These are phyloP conservation scores for Exephanes ischioxanthus DNA, from an alignment of 2,888 invertebrate genomes.

Conservation along the genomic window DNA sequence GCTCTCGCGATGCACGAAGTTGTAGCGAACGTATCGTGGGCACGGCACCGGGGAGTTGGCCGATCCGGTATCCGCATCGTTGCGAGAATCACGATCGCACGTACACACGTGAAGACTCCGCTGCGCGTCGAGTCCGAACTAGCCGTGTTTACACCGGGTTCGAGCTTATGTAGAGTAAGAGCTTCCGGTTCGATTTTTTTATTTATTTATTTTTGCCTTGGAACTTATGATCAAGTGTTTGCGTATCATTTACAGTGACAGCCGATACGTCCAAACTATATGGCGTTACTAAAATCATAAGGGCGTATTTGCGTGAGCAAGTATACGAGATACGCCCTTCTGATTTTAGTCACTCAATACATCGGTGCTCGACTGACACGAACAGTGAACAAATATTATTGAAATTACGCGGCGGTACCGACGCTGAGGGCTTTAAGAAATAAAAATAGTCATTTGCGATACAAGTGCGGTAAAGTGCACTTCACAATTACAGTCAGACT, in stretches of 20 bases:
- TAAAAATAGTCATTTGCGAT: too few species aligned
- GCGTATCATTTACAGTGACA: too few species aligned
- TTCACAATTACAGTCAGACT: too few species aligned
- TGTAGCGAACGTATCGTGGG: constrained; percentile 47
- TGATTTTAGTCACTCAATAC: neutral
- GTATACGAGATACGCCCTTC: neutral
- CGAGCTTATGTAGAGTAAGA: neutral
- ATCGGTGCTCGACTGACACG: neutral
- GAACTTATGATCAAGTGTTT: too few species aligned
- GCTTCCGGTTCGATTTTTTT: neutral
- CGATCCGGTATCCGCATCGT: constrained; percentile 48
- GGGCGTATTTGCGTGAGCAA: neutral
- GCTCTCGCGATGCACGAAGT: constrained; percentile 40
- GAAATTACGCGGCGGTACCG: neutral
- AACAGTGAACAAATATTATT: neutral
- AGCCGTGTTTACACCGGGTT: neutral
- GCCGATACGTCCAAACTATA: neutral
- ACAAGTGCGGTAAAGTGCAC: too few species aligned
- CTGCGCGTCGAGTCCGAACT: neutral
- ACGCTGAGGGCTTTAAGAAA: neutral
- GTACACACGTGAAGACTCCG: neutral
- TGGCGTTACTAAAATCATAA: neutral
- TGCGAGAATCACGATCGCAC: constrained; percentile 4
- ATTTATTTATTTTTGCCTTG: too few species aligned
- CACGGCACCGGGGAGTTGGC: constrained; percentile 46